Percentiles rank a stretch among this genome's conserved stretches.
phyloP scores from a whole-genome alignment of 2,888 invertebrate genomes.

The Ptilodon capucinus region DNA sequence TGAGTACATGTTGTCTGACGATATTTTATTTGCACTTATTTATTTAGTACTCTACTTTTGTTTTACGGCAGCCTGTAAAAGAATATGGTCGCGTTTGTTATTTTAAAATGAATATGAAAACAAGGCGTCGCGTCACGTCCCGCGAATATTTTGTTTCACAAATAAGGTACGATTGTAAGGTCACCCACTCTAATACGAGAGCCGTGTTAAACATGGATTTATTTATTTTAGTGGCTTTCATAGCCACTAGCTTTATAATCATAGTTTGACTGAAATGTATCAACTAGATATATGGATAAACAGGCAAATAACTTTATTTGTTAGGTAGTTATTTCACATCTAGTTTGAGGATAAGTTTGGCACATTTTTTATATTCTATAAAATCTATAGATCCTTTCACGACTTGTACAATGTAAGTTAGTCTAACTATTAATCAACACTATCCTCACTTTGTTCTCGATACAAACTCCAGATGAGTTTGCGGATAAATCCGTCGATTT shows the following conservation, averaged over 20 bases:
- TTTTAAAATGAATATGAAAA: neutral
- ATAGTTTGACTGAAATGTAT: too few species aligned
- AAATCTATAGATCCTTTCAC: too few species aligned
- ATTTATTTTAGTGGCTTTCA: neutral
- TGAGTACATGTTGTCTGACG: too few species aligned
- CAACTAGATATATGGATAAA: too few species aligned
- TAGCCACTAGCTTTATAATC: neutral
- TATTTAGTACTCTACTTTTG: neutral
- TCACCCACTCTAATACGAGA: neutral
- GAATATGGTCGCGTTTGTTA: neutral
- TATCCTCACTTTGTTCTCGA: neutral
- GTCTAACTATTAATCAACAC: constrained; percentile 1
- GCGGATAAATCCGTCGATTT: neutral
- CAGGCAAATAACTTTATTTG: too few species aligned
- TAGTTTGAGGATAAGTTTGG: too few species aligned
- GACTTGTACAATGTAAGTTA: neutral
- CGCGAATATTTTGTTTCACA: neutral
- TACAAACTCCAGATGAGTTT: neutral
- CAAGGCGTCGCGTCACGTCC: neutral
- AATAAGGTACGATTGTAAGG: neutral
- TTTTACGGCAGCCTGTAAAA: neutral
- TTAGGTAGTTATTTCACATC: too few species aligned
- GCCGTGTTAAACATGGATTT: neutral
- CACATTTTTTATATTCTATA: too few species aligned
- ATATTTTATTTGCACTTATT: too few species aligned